Percentiles rank a stretch among this genome's conserved stretches.
phyloP scores from a whole-genome alignment of 2,888 invertebrate species.

The Drosophila pseudotalamancana region DNA sequence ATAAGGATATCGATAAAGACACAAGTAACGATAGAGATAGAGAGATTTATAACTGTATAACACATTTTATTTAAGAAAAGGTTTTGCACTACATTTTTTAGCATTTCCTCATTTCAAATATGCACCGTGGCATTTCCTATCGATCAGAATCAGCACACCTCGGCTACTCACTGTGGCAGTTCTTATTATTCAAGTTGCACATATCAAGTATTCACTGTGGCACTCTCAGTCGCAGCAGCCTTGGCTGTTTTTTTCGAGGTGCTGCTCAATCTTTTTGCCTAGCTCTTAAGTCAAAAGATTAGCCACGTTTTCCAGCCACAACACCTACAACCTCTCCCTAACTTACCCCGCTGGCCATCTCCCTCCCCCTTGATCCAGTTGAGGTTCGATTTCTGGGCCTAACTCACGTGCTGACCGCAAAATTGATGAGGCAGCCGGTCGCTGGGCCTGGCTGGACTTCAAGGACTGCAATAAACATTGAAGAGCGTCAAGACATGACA shows the following conservation, averaged over 20 bases:
- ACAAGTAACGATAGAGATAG: not conserved
- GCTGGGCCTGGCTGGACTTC: slow-evolving; percentile 13
- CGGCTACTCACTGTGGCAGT: not conserved
- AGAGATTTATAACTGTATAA: too few species aligned
- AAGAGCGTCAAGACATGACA: slow-evolving; percentile 62
- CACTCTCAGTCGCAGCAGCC: not conserved
- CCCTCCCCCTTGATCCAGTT: not conserved
- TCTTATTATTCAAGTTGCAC: not conserved
- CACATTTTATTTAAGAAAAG: too few species aligned
- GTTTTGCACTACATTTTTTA: too few species aligned
- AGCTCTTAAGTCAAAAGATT: slow-evolving; percentile 19
- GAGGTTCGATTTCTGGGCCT: slow-evolving; percentile 9
- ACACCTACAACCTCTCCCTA: not conserved
- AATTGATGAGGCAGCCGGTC: slow-evolving; percentile 65
- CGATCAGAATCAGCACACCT: too few species aligned
- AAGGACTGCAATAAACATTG: slow-evolving; percentile 61
- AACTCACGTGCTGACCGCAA: slow-evolving; percentile 55
- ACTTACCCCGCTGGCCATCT: not conserved
- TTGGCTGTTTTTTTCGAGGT: slow-evolving; percentile 1
- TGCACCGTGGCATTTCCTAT: too few species aligned
- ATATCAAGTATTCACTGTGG: not conserved
- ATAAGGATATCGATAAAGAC: not conserved
- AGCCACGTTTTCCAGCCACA: slow-evolving; percentile 7
- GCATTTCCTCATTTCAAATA: too few species aligned
- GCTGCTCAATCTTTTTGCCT: not conserved